A percentile compares a stretch with the other conserved stretches of the same genome.
These are phyloP conservation scores for Manis pentadactyla DNA, from an alignment of 2,797 vertebrate genomes.

Conservation along the genomic window DNA sequence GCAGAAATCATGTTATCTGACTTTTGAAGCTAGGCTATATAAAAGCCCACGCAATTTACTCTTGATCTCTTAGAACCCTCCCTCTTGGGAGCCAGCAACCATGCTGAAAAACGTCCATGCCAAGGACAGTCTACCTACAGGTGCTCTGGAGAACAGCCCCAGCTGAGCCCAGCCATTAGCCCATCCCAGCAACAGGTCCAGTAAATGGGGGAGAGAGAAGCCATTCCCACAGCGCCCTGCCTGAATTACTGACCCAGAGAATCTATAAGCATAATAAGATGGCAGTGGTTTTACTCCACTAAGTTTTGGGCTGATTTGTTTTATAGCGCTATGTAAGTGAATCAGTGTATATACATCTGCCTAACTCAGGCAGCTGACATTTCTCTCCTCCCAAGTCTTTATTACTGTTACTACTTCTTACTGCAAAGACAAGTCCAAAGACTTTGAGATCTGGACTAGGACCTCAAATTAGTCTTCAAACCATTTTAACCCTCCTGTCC, in stretches of 20 bases:
- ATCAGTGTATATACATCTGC: neutral
- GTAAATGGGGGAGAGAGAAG: neutral
- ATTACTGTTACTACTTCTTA: neutral
- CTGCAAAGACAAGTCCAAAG: neutral
- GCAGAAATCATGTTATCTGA: neutral
- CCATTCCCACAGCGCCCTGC: neutral
- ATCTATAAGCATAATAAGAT: neutral
- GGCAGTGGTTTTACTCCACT: neutral
- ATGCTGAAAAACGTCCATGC: no score
- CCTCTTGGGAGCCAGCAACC: neutral
- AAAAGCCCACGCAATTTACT: neutral
- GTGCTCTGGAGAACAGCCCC: neutral
- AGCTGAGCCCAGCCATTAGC: neutral
- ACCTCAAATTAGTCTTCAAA: constrained; percentile 20
- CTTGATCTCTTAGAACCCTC: neutral
- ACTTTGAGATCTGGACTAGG: neutral
- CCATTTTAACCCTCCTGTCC: neutral
- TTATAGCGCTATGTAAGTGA: neutral
- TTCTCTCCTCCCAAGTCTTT: neutral
- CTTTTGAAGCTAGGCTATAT: neutral
- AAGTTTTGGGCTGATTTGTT: neutral
- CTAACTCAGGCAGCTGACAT: neutral
- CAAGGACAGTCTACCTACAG: neutral
- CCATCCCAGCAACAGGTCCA: neutral
- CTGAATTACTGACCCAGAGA: neutral